Percentiles rank a stretch among this genome's conserved stretches.
Evolutionary conservation across 1,140 invertebrate species (phyloP).

Genomic region (Magallana gigas): DNA sequence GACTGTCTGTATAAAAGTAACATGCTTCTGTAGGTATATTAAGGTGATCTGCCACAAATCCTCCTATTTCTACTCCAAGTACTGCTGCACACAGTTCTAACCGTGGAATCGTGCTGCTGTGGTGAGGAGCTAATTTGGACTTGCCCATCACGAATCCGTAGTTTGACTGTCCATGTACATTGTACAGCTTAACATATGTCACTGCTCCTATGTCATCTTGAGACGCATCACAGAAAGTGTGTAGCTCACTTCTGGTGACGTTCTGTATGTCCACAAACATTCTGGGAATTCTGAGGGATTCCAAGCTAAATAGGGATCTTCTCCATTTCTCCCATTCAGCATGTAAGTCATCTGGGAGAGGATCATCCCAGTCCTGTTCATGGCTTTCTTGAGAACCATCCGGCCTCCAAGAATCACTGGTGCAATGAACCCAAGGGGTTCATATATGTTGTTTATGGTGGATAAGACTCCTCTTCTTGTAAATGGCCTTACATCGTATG

Average conservation of each 20-base stretch:
- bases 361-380: too few species aligned
- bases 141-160: constrained; percentile 48
- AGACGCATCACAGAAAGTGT: constrained; percentile 56
- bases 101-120: constrained; percentile 49
- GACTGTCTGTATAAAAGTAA: constrained; percentile 58
- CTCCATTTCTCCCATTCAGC: too few species aligned
- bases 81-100: constrained; percentile 61
- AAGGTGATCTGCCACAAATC: constrained; percentile 29
- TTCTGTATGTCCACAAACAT: too few species aligned
- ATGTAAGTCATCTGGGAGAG: too few species aligned
- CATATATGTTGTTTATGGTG: too few species aligned
- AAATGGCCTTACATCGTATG: too few species aligned
- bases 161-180: not conserved
- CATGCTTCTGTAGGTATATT: not conserved
- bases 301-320: too few species aligned
- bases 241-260: constrained; percentile 32
- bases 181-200: constrained; percentile 40
- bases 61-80: constrained; percentile 42
- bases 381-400: too few species aligned
- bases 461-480: too few species aligned
- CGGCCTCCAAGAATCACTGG: too few species aligned
- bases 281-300: too few species aligned
- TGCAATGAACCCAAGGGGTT: too few species aligned
- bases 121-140: constrained; percentile 54
- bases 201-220: constrained; percentile 47